These are phyloP conservation scores for Smittia aterrima DNA, from an alignment of 2,888 invertebrate genomes.

Conservation along the genomic window DNA sequence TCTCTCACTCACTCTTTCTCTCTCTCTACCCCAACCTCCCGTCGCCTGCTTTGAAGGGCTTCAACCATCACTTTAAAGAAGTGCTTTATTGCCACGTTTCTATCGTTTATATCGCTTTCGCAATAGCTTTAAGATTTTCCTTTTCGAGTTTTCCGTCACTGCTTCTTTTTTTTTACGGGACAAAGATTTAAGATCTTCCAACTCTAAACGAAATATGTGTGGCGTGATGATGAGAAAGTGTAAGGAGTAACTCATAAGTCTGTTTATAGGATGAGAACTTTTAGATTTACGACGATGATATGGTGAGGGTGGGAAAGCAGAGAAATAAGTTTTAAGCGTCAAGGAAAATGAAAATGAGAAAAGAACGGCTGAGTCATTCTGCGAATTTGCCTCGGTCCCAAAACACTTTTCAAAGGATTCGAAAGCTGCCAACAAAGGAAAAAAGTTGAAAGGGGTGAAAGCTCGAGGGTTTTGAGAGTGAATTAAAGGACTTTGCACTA, in stretches of 20 bases:
- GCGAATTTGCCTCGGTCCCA: too few relatives aligned
- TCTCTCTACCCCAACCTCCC: not conserved
- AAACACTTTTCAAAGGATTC: too few relatives aligned
- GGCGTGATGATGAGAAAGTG: not conserved
- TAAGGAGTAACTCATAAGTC: not conserved
- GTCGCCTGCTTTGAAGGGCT: constrained; percentile 27
- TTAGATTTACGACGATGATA: constrained; percentile 18
- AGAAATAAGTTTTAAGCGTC: not conserved
- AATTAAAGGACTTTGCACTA: constrained; percentile 5
- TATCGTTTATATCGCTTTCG: constrained; percentile 16
- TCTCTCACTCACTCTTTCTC: too few relatives aligned
- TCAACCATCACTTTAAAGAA: constrained; percentile 35
- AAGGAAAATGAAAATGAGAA: not conserved
- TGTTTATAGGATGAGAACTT: not conserved
- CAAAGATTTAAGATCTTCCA: not conserved
- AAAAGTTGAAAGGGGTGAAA: not conserved
- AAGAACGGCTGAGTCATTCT: too few relatives aligned
- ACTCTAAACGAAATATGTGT: not conserved
- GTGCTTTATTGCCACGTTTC: constrained; percentile 36
- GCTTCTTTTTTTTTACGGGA: not conserved
- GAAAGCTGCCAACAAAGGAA: not conserved
- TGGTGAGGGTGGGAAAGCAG: not conserved
- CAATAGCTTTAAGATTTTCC: constrained; percentile 25
- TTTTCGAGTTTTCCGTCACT: not conserved
- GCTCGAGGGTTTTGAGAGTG: not conserved